phyloP scores from a whole-genome alignment of 2,888 invertebrate genomes.

The Dolichopus griseipennis region DNA sequence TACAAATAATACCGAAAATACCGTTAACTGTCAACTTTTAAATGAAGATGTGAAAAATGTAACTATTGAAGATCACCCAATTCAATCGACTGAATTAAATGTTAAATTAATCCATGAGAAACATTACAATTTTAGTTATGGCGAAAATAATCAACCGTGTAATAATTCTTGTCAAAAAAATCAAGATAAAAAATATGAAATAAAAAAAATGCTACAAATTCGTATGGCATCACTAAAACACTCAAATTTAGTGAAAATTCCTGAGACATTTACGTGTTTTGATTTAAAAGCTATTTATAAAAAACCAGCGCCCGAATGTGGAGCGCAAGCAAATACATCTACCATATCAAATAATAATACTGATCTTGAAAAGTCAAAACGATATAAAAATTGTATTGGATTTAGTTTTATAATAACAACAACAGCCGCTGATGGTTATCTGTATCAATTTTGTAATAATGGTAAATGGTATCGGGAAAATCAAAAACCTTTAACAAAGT shows the following conservation, averaged over 20 bases:
- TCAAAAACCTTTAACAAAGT: conserved; percentile 52
- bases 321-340: conserved; percentile 13
- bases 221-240: conserved; percentile 4
- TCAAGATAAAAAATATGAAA: background rate
- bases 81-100: conserved; percentile 37
- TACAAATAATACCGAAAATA: too few relatives aligned
- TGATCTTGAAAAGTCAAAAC: conserved; percentile 47
- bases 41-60: background rate
- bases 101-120: conserved; percentile 38
- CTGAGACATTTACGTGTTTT: conserved; percentile 39
- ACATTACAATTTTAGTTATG: background rate
- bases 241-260: background rate
- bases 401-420: conserved; percentile 38
- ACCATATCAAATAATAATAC: conserved; percentile 29
- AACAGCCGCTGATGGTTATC: conserved; percentile 59
- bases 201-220: conserved; percentile 10
- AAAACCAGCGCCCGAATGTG: conserved; percentile 32
- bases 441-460: conserved; percentile 57
- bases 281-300: conserved; percentile 40
- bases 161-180: background rate
- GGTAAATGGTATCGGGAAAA: conserved; percentile 44
- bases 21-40: too few relatives aligned
- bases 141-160: too few relatives aligned
- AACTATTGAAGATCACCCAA: conserved; percentile 24
- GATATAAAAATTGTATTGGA: conserved; percentile 50